Conservation (phyloP, 2,888 invertebrate genomes). For the Eristalis pertinax region DNA sequence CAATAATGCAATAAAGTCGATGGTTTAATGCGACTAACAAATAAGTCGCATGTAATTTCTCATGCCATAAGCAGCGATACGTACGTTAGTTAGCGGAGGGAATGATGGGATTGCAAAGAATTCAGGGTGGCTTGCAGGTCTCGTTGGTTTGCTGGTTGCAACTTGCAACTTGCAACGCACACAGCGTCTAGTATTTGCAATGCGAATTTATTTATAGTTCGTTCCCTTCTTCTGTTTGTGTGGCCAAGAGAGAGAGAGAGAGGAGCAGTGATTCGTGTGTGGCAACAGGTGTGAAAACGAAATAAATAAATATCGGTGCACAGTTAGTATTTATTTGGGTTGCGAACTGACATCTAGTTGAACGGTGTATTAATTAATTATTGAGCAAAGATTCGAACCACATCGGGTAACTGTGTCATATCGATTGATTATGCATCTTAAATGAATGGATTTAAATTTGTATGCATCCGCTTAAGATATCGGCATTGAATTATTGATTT, state of each 20-base stretch:
- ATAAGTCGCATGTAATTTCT: constrained; percentile 9
- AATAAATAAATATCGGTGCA: neutral
- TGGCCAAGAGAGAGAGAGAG: too few species aligned
- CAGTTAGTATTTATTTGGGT: neutral
- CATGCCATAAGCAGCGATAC: constrained; percentile 1
- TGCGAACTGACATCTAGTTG: neutral
- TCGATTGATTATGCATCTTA: neutral
- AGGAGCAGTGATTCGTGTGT: neutral
- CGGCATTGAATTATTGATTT: neutral
- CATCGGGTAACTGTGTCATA: neutral
- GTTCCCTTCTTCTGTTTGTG: neutral
- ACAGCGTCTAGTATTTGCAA: neutral
- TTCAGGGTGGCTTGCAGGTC: neutral
- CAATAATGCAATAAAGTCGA: constrained; percentile 64
- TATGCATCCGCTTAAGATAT: neutral
- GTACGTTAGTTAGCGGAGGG: neutral
- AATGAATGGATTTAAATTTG: neutral
- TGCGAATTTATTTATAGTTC: neutral
- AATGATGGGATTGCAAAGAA: neutral
- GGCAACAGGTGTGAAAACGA: constrained; percentile 45
- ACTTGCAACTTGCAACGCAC: neutral
- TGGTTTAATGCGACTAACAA: constrained; percentile 54
- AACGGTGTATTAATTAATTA: neutral
- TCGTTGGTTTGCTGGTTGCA: neutral
- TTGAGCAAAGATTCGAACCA: neutral